phyloP scores from a whole-genome alignment of 2,888 invertebrate genomes.

The Pseudococcus viburni region DNA sequence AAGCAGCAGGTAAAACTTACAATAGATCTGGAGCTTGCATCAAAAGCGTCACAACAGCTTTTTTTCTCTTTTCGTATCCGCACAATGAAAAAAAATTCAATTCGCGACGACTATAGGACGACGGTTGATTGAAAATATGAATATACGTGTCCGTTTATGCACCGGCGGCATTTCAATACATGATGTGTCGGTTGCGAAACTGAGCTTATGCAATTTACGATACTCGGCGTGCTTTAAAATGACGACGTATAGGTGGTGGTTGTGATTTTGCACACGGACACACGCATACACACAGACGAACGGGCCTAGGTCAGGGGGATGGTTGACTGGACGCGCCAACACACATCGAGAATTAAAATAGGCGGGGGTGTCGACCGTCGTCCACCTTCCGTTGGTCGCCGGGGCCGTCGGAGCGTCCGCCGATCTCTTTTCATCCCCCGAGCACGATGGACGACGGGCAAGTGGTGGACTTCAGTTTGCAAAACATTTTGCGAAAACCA shows the following conservation, averaged over 20 bases:
- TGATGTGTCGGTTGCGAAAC: conserved; percentile 64
- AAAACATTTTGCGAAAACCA: conserved; percentile 64
- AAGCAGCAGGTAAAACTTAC: background rate
- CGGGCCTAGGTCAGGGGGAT: background rate
- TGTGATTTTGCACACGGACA: conserved; percentile 21
- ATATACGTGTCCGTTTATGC: conserved; percentile 58
- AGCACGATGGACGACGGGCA: background rate
- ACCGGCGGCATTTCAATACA: conserved; percentile 66
- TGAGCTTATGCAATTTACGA: conserved; percentile 65
- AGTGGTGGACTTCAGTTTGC: conserved; percentile 47
- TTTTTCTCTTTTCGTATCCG: background rate
- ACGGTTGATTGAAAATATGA: conserved; percentile 47
- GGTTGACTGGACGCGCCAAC: conserved; percentile 30
- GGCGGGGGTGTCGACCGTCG: conserved; percentile 60
- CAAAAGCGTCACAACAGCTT: conserved; percentile 3
- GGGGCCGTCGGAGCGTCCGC: background rate
- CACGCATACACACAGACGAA: background rate
- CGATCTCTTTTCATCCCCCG: conserved; percentile 60
- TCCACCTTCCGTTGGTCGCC: conserved; percentile 54
- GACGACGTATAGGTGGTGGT: conserved; percentile 61
- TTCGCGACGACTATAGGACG: conserved; percentile 24
- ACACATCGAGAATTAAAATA: conserved; percentile 44
- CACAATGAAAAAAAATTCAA: conserved; percentile 52
- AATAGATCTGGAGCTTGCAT: conserved; percentile 52
- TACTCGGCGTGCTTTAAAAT: conserved; percentile 48